Evolutionary conservation across 2,888 invertebrate genomes (phyloP), one percentile per base, ranked within the genome.

Genomic region (Cerastis leucographa): DNA sequence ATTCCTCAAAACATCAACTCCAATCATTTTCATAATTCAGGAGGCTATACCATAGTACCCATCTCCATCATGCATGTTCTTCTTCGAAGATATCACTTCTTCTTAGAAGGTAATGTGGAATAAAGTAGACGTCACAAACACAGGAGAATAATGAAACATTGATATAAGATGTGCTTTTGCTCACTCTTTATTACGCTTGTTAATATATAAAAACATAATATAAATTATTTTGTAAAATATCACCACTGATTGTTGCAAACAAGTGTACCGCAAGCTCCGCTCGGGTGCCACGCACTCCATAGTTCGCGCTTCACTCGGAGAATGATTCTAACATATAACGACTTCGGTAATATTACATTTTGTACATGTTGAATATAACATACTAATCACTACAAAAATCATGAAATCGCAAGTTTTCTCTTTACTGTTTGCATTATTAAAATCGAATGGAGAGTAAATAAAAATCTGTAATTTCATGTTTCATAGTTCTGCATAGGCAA

Each of bases 171-270:
- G 96, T 96, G 96, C 96, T 95, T 93, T 95, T 94, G 95, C 95
- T 96, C 96, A 96, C 96, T 96, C 96, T 96, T 96, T 96, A 96
- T 96, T 96, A 96, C 95, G 94, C 93, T 94, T 95, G 96, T 96
- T 96, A 96, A 95, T 96, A 93, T 94, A 94, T 95, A 95, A 96
- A 94, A 95, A 95, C 95, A 96, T 94, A 96, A 95, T 94, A 96
- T 94, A 95, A 95, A 95, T 95, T 93, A 95, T 95, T 93, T 94
- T 94, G 90, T 94, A 95, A 94, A 96, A 95, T 95, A 96, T 95
- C 95, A 95, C 95, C 95, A 93, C 90, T 92, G 93, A 92, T 92
- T 90, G 91, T 92, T 90, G 91, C 92, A 89, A 91, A 88, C 92
- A 84, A 85, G 89, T 77, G 84, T 81, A 72, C 90, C 89, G 92